These are phyloP conservation scores for Bathybates hornii DNA, from an alignment of 2,113 vertebrate species.

Conservation along the genomic window DNA sequence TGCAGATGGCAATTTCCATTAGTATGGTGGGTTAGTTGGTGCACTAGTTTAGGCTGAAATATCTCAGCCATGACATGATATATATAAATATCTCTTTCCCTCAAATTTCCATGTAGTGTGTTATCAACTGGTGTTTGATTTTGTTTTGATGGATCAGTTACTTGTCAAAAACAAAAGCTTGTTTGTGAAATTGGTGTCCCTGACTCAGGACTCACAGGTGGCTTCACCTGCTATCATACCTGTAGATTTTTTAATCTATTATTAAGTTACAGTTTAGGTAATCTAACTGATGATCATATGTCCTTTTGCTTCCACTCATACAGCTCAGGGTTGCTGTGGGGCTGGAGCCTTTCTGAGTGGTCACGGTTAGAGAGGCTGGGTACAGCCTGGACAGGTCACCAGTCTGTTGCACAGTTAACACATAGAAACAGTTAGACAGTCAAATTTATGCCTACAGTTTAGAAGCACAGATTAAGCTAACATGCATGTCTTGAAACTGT, in stretches of 20 bases:
- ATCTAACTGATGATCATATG: neutral
- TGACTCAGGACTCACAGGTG: neutral
- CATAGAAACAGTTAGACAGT: neutral
- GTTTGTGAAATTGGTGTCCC: neutral
- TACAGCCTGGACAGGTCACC: neutral
- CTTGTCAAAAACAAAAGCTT: neutral
- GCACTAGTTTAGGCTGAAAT: neutral
- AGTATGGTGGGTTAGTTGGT: neutral
- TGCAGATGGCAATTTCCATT: neutral
- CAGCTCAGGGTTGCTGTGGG: neutral
- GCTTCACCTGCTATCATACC: neutral
- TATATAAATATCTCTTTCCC: neutral
- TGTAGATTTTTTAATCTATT: neutral
- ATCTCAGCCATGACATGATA: neutral
- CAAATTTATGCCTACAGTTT: neutral
- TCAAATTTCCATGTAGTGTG: neutral
- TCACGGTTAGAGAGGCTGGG: fast-evolving
- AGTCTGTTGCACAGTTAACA: neutral
- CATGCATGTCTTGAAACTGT: neutral
- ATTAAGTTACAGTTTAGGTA: neutral
- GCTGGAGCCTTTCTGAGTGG: neutral
- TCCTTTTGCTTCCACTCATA: fast-evolving
- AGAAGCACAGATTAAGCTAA: neutral
- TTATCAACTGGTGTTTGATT: neutral
- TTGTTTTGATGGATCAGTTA: neutral